phyloP scores from a whole-genome alignment of 1,140 invertebrate genomes.

The Palaemon carinicauda region DNA sequence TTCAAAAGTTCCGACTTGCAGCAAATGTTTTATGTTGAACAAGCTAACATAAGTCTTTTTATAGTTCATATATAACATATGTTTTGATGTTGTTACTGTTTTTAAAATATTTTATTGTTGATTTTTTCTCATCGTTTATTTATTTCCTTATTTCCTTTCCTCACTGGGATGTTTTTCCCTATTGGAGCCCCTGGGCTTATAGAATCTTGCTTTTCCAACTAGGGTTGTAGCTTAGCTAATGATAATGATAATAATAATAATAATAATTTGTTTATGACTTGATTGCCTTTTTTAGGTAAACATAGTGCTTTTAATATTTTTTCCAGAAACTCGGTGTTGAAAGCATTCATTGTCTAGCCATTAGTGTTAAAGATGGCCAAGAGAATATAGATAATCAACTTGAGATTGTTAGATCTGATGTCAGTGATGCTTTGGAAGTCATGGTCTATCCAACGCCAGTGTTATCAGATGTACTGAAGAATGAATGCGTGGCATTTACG shows the following conservation, averaged over 20 bases:
- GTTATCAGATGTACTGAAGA: not conserved
- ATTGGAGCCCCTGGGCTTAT: too few species aligned
- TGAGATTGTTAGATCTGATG: not conserved
- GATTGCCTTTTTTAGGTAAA: not conserved
- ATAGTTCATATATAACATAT: too few species aligned
- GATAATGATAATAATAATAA: not conserved
- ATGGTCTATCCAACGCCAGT: not conserved
- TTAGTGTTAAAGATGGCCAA: not conserved
- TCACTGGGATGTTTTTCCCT: too few species aligned
- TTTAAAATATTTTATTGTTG: too few species aligned
- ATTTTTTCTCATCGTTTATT: too few species aligned
- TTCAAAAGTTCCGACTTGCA: too few species aligned
- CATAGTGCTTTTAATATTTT: not conserved
- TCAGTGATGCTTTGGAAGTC: not conserved
- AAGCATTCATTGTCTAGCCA: constrained; percentile 21
- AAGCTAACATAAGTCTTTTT: too few species aligned
- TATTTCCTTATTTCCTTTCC: too few species aligned
- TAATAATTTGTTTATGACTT: not conserved
- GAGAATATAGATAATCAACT: not conserved
- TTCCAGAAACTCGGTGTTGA: constrained; percentile 16
- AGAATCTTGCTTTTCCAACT: too few species aligned
- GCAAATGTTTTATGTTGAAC: too few species aligned
- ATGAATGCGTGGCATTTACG: not conserved
- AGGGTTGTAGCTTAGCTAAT: too few species aligned
- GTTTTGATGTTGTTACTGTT: too few species aligned